phyloP scores from a whole-genome alignment of 2,113 vertebrate genomes.

The Pionites leucogaster region DNA sequence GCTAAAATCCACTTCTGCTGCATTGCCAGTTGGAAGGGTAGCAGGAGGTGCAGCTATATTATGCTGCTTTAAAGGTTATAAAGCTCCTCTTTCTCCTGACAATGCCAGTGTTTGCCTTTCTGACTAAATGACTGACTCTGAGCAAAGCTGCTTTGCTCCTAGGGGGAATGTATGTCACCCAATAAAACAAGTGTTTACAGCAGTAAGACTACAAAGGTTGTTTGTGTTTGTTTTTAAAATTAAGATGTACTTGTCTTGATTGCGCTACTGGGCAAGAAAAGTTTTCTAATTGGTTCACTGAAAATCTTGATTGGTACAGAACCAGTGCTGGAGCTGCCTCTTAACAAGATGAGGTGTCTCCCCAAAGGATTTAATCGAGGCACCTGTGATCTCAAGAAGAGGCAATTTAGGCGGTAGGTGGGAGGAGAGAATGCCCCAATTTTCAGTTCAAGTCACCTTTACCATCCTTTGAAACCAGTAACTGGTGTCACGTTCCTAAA shows the following conservation, averaged over 20 bases:
- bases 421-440: not conserved
- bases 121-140: conserved; percentile 30
- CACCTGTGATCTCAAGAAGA: not conserved
- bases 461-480: not conserved
- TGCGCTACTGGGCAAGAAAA: not conserved
- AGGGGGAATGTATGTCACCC: conserved; percentile 49
- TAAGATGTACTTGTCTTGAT: conserved; percentile 3
- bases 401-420: not conserved
- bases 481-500: not conserved
- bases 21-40: conserved; percentile 11
- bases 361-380: not conserved
- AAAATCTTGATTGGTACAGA: not conserved
- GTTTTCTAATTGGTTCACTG: not conserved
- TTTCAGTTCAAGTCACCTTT: not conserved
- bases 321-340: not conserved
- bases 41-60: conserved; percentile 18
- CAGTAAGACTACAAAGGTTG: conserved; percentile 28
- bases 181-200: conserved; percentile 61
- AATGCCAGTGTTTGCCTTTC: conserved; percentile 63
- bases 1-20: conserved; percentile 27
- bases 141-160: conserved; percentile 20
- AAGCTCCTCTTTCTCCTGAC: conserved; percentile 47
- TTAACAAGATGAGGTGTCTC: not conserved
- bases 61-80: conserved; percentile 35
- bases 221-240: conserved; percentile 5